Percentiles rank a stretch among this genome's conserved stretches.
phyloP scores from a whole-genome alignment of 2,113 vertebrate species.

The Campylorhamphus procurvoides region DNA sequence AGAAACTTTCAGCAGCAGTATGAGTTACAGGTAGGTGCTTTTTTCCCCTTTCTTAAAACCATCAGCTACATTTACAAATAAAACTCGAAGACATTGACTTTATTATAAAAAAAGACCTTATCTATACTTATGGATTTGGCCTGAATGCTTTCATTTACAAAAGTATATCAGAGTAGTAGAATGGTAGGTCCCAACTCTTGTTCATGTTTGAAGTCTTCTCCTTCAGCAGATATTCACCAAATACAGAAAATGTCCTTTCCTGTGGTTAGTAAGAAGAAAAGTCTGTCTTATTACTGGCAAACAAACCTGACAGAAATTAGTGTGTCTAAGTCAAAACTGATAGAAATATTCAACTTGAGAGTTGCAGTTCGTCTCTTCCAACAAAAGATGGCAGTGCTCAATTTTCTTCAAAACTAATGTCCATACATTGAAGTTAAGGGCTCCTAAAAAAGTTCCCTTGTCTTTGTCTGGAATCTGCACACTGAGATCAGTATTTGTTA shows the following conservation, averaged over 20 bases:
- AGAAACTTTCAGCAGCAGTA: neutral
- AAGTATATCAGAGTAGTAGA: neutral
- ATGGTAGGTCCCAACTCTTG: neutral
- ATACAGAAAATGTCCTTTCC: neutral
- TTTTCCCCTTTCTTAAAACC: neutral
- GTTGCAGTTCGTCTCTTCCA: conserved; percentile 22
- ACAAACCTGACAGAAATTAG: neutral
- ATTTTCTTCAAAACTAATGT: conserved; percentile 12
- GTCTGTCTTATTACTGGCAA: neutral
- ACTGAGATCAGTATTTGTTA: neutral
- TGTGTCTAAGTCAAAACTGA: neutral
- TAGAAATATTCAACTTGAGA: neutral
- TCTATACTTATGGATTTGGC: neutral
- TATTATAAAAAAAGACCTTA: neutral
- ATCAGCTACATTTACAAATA: neutral
- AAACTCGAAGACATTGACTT: neutral
- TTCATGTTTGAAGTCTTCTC: neutral
- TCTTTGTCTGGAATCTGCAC: neutral
- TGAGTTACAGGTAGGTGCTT: neutral
- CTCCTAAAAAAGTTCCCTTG: neutral
- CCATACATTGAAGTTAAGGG: neutral
- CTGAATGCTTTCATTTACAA: neutral
- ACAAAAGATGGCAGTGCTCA: conserved; percentile 65
- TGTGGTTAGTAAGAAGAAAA: neutral
- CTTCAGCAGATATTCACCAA: neutral